Base-by-base conservation (phyloP, 2,113 vertebrate species). In the Plecturocebus donacophilus region DNA sequence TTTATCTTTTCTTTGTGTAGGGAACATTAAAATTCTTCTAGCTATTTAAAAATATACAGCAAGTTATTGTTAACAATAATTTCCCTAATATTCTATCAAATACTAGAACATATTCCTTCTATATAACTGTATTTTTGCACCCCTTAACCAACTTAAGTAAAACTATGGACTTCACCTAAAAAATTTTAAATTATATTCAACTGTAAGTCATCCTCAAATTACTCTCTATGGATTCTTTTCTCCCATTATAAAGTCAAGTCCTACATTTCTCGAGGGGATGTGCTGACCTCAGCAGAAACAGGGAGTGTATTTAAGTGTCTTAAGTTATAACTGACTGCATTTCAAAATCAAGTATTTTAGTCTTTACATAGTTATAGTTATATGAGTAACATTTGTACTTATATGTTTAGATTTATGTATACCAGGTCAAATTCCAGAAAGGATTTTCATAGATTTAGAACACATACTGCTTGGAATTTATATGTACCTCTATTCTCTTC, bases 281-380 rank as follows among this genome's bases (percentile, higher is more conserved):
- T 45, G 1, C 35, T 56, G 45, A 86, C 91, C 38, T 83, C n/a
- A 91, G 73, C 13, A 95, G 83, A 87, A 95, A 95, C 3, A 75
- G 30, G 19, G 66, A 40, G 11, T 49, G 0, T 66, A 90, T 90
- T 87, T 96, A 71, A 97, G 89, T 38, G 52, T 84, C 94, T 64
- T 96, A 89, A 96, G 64, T 80, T 68, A 81, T 71, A 97, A 95
- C 61, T 89, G 73, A 91, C 75, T 97, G 81, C 10, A 88, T 91
- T 95, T 93, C 64, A 94, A 95, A 96, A 96, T 84, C 17, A 96
- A 96, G 97, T 87, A 42, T 56, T 83, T 92, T 77, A 95, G 73
- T 61, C 20, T 93, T 95, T 90, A 80, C 71, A 87, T 91, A 93
- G 91, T 97, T 96, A 93, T 92, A 96, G 79, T 85, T 94, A 77